phyloP scores from a whole-genome alignment of 2,888 invertebrate genomes.

The Drosophila barbarae region DNA sequence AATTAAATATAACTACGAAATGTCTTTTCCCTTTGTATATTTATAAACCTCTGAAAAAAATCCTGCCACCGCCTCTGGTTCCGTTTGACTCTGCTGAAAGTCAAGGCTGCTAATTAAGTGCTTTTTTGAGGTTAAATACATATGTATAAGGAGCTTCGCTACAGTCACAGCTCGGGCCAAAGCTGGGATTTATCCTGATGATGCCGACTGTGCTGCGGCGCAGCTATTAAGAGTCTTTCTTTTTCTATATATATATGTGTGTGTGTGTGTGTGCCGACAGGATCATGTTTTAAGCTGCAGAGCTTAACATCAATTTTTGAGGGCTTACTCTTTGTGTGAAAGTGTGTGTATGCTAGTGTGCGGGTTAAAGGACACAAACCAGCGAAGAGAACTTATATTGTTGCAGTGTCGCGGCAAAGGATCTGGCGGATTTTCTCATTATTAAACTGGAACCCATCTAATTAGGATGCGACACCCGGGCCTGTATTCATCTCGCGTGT shows the following conservation, averaged over 20 bases:
- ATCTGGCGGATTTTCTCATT: conserved; percentile 27
- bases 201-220: conserved; percentile 50
- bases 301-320: conserved; percentile 69
- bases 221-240: conserved; percentile 48
- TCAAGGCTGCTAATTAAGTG: conserved; percentile 73
- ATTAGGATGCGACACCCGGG: conserved; percentile 33
- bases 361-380: background rate
- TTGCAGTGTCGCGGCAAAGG: conserved; percentile 9
- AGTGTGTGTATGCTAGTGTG: conserved; percentile 12
- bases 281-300: conserved; percentile 58
- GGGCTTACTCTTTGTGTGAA: conserved; percentile 58
- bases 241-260: conserved; percentile 15
- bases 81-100: conserved; percentile 46
- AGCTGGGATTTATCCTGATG: conserved; percentile 33
- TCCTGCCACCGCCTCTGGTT: background rate
- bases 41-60: background rate
- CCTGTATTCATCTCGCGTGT: conserved; percentile 20
- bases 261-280: conserved; percentile 21
- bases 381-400: conserved; percentile 29
- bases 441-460: conserved; percentile 36
- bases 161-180: conserved; percentile 24
- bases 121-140: conserved; percentile 48
- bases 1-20: background rate
- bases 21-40: background rate
- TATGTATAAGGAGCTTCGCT: conserved; percentile 33